Base-by-base conservation (phyloP, 2,797 vertebrate species). In the Arctocebus calabarensis region DNA sequence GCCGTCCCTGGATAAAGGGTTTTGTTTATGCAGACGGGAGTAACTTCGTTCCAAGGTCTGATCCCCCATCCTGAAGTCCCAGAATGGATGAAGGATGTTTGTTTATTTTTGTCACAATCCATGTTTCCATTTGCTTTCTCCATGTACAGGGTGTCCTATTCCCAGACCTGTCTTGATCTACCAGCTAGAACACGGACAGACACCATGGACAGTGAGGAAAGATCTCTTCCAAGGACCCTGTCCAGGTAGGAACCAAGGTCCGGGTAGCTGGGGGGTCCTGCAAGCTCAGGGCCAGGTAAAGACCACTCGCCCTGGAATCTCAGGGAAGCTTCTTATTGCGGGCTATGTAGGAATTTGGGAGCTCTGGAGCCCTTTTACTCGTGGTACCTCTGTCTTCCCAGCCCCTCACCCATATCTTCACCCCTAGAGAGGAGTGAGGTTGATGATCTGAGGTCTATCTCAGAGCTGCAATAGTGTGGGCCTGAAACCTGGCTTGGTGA, bases 61-160 rank as follows among this genome's bases (percentile, higher is more conserved):
- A 3, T 19, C 5, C n/a, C 23, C 2, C 32, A 43, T n/a, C n/a
- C 27, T 66, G 12, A 79, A 27, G 23, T 77, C 83, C 61, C 32
- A 61, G 4, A 10, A 48, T 52, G 19, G 7, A 32, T 12, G 14
- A n/a, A 40, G 37, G 10, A 29, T 19, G 9, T 29, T 27, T 40
- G 6, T 20, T 68, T 62, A 23, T 79, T 81, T 81, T 81, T 32
- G 29, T 55, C 74, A 8, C 29, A 55, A 55, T 27, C 61, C 32
- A 19, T 45, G 10, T 45, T 20, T 43, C 34, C 5, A 64, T 32
- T 45, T 52, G 23, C n/a, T 48, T 55, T 77, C 71, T 88, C 68
- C 23, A 1, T 11, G 34, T 70, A 25, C 81, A 96, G 96, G 96
- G 43, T 96, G 81, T 89, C 88, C 96, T 43, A 19, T 92, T 37